Evolutionary conservation across 2,797 vertebrate species (phyloP), one percentile per base, ranked within the genome.

Genomic region (Hyperoplus immaculatus): DNA sequence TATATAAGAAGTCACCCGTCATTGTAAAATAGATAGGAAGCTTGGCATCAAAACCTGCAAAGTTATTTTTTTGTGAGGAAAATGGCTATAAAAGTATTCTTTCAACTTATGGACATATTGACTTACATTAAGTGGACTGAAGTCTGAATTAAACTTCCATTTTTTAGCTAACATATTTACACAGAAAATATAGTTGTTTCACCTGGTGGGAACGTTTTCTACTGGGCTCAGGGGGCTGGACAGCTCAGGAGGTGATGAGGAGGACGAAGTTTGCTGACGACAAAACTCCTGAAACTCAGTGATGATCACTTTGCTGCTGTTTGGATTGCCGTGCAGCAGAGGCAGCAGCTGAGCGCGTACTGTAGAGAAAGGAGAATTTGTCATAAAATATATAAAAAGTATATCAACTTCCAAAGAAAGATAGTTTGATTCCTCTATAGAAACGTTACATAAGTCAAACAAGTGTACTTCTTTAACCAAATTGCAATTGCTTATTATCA

Each of bases 221-320:
- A 93, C 91, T 0, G 84, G 41, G 0, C 67, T 91, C 59, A 75
- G 88, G 29, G 94, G 92, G 53, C 92, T 95, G 69, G 89, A 14
- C 39, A 91, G 58, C 1, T 91, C 93, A 0, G 94, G 82, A 47
- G 84, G 78, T 0, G 92, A 82, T 3, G 88, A 69, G 0, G 83
- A 55, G 0, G 87, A 81, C 5, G 86, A 50, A 0, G 45, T 65
- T 60, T 93, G 91, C 29, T 92, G 95, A 9, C 97, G 96, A 89
- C 95, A 98, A 80, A 95, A 96, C 89, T 98, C 97, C 92, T 97
- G 96, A 89, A 98, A 99, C 80, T 99, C 98, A 0, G 87, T 96
- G 92, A 99, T 99, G 88, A 99, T 99, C 57, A 95, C 95, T 86
- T 97, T 98, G 89, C 94, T 96, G 77, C 98, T 97, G 9, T 98